Evolutionary conservation across 2,113 vertebrate species (phyloP).

Genomic region (Struthio camelus): DNA sequence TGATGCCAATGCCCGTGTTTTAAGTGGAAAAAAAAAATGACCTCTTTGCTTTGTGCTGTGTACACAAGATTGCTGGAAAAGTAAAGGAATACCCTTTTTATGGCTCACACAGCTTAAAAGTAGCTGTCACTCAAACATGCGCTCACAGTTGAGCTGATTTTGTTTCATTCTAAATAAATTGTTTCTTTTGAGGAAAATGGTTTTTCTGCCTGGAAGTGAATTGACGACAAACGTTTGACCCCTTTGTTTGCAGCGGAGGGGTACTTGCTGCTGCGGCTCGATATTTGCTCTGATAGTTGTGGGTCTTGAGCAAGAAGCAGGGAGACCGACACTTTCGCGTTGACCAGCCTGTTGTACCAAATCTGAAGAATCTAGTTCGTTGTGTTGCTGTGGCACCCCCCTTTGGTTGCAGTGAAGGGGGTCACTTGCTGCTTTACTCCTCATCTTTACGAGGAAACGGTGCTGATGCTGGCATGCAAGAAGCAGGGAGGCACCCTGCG

Average conservation of each 20-base stretch:
- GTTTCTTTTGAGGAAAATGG: slow-evolving; percentile 97
- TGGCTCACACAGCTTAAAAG: slow-evolving; percentile 90
- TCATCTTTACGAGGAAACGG: slow-evolving; percentile 78
- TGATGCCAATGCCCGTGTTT: slow-evolving; percentile 97
- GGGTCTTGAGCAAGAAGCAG: slow-evolving; percentile 79
- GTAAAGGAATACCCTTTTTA: slow-evolving; percentile 89
- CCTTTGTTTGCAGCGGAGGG: slow-evolving; percentile 77
- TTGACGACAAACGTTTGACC: slow-evolving; percentile 92
- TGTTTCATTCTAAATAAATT: slow-evolving; percentile 99
- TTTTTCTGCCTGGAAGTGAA: slow-evolving; percentile 98
- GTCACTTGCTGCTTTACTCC: slow-evolving; percentile 75
- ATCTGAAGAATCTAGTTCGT: slow-evolving; percentile 75
- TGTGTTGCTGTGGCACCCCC: slow-evolving; percentile 67
- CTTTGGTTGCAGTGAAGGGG: slow-evolving; percentile 75
- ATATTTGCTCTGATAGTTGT: slow-evolving; percentile 60
- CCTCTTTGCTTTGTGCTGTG: slow-evolving; percentile 94
- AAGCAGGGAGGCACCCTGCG: slow-evolving; percentile 76
- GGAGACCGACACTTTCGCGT: slow-evolving; percentile 74
- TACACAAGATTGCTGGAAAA: slow-evolving; percentile 98
- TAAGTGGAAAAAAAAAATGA: slow-evolving; percentile 91
- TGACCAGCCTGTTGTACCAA: slow-evolving; percentile 75
- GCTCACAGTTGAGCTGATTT: slow-evolving; percentile 92
- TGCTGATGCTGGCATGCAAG: slow-evolving; percentile 78
- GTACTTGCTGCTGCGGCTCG: slow-evolving; percentile 73
- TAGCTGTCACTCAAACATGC: slow-evolving; percentile 94